phyloP scores from a whole-genome alignment of 2,113 vertebrate genomes.

The Murina feae region DNA sequence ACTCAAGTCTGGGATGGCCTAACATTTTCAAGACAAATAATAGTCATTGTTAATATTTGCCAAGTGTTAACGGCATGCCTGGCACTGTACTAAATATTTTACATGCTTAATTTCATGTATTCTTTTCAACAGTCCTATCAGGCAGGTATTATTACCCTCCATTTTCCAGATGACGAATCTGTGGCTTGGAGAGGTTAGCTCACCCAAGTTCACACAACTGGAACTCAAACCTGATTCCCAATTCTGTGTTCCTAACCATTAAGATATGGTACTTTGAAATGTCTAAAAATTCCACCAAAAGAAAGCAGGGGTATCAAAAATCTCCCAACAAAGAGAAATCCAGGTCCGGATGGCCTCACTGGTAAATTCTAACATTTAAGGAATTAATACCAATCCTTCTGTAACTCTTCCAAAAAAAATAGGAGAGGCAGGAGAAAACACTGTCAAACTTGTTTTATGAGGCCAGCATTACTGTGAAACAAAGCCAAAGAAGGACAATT shows the following conservation, averaged over 20 bases:
- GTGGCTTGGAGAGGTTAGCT: background rate
- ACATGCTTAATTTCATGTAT: background rate
- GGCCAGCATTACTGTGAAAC: background rate
- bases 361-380: background rate
- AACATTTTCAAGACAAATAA: constrained; percentile 14
- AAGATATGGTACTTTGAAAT: background rate
- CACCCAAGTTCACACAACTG: background rate
- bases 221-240: background rate
- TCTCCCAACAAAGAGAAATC: background rate
- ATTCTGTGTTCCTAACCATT: background rate
- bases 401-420: background rate
- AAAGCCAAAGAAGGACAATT: background rate
- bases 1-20: background rate
- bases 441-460: background rate
- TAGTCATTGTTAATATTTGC: background rate
- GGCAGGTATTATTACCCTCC: background rate
- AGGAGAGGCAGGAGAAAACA: background rate
- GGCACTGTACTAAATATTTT: background rate
- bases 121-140: background rate
- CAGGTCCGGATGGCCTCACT: background rate
- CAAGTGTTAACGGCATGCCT: background rate
- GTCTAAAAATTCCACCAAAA: background rate
- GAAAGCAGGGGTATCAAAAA: background rate
- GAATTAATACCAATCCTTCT: background rate
- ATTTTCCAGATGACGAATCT: background rate